Evolutionary conservation across 1,140 invertebrate species (phyloP).

Genomic region (Plectrocnemia conspersa): DNA sequence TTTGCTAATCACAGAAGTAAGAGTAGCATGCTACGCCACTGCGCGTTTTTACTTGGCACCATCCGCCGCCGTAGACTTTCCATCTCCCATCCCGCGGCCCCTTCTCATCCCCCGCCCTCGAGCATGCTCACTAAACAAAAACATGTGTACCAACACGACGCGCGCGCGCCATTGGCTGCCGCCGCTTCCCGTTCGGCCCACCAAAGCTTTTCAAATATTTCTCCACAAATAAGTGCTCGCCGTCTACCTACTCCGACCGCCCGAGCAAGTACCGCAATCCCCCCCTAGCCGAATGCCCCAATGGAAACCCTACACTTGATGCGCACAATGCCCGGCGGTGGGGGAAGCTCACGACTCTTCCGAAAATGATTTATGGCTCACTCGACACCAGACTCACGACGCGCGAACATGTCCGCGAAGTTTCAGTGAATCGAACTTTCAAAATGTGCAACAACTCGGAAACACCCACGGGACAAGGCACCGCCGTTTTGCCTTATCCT

Average conservation of each 20-base stretch:
- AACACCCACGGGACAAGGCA: constrained; percentile 35
- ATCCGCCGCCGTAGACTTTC: constrained; percentile 35
- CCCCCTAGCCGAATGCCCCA: neutral
- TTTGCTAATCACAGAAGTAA: too few species aligned
- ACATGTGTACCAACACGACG: constrained; percentile 44
- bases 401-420: neutral
- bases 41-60: constrained; percentile 45
- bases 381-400: neutral
- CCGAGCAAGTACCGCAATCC: neutral
- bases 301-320: constrained; percentile 2
- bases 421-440: neutral
- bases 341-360: neutral
- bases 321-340: constrained; percentile 2
- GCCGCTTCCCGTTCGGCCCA: constrained; percentile 33
- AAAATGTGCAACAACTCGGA: constrained; percentile 47
- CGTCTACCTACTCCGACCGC: constrained; percentile 3
- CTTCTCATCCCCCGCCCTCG: constrained; percentile 24
- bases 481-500: constrained; percentile 33
- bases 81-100: constrained; percentile 1
- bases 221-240: constrained; percentile 35
- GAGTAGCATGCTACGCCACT: constrained; percentile 45
- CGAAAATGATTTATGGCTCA: constrained; percentile 19
- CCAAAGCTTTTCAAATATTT: constrained; percentile 38
- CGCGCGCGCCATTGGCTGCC: constrained; percentile 30
- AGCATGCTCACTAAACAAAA: constrained; percentile 49